Evolutionary conservation across 2,113 vertebrate species (phyloP).

Genomic region (Xyliphius kryptos): DNA sequence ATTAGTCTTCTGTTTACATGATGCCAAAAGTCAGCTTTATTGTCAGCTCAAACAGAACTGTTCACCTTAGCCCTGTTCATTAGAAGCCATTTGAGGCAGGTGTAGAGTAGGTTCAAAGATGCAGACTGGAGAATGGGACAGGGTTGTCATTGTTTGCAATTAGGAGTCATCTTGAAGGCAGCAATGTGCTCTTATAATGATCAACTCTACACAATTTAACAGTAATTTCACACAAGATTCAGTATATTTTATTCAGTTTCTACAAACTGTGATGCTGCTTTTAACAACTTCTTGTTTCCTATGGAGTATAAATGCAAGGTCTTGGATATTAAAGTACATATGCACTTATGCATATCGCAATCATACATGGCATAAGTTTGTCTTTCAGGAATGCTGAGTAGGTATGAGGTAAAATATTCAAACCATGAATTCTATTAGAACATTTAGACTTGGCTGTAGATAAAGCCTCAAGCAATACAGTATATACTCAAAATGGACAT

Average conservation of each 20-base stretch:
- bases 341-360: not conserved
- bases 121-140: not conserved
- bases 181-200: not conserved
- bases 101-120: not conserved
- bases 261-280: not conserved
- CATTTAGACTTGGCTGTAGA: not conserved
- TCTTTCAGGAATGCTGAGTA: not conserved
- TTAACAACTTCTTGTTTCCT: not conserved
- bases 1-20: conserved; percentile 1
- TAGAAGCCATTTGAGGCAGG: not conserved
- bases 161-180: not conserved
- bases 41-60: not conserved
- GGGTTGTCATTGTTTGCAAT: not conserved
- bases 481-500: not conserved
- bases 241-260: no score
- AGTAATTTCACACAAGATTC: not conserved
- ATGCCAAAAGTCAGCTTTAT: not conserved
- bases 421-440: not conserved
- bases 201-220: not conserved
- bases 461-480: not conserved
- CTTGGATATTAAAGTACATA: not conserved
- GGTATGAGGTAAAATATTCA: not conserved
- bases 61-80: no score
- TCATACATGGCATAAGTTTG: not conserved
- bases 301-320: not conserved